phyloP scores from a whole-genome alignment of 2,888 invertebrate genomes.

The Zeuzera pyrina region DNA sequence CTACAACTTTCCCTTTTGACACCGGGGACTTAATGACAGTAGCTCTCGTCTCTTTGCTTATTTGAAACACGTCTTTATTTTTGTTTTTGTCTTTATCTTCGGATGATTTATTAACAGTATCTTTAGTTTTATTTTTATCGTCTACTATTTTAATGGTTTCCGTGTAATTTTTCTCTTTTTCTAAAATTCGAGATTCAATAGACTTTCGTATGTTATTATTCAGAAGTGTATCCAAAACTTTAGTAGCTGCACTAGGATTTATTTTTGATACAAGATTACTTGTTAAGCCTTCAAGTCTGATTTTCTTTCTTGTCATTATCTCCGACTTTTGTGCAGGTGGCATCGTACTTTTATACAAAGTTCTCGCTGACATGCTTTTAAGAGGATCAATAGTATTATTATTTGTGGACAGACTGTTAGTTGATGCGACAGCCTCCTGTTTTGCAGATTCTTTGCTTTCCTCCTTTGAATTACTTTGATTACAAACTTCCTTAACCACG shows the following conservation, averaged over 20 bases:
- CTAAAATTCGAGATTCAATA: conserved; percentile 62
- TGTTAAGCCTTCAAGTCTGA: conserved; percentile 74
- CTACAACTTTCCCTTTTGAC: conserved; percentile 61
- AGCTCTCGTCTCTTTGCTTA: conserved; percentile 67
- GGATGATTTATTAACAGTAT: conserved; percentile 20
- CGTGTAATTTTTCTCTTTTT: conserved; percentile 48
- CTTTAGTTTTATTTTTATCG: conserved; percentile 47
- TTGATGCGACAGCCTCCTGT: conserved; percentile 19
- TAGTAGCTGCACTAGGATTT: conserved; percentile 66
- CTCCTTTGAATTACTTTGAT: no score
- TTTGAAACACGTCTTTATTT: no score
- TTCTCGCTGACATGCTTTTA: conserved; percentile 64
- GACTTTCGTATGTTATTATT: conserved; percentile 67
- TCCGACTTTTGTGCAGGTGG: conserved; percentile 67
- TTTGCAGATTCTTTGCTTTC: conserved; percentile 36
- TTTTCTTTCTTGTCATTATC: conserved; percentile 76
- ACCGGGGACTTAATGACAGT: conserved; percentile 74
- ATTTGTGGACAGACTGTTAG: conserved; percentile 20
- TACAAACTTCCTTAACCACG: conserved; percentile 34
- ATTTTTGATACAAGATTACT: conserved; percentile 76
- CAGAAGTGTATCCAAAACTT: conserved; percentile 63
- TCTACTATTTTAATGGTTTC: conserved; percentile 36
- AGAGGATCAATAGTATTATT: conserved; percentile 46
- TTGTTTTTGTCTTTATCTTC: conserved; percentile 30
- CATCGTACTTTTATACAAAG: conserved; percentile 60